Conservation (phyloP, 2,888 invertebrate genomes). For the Loripinus fragilis region DNA sequence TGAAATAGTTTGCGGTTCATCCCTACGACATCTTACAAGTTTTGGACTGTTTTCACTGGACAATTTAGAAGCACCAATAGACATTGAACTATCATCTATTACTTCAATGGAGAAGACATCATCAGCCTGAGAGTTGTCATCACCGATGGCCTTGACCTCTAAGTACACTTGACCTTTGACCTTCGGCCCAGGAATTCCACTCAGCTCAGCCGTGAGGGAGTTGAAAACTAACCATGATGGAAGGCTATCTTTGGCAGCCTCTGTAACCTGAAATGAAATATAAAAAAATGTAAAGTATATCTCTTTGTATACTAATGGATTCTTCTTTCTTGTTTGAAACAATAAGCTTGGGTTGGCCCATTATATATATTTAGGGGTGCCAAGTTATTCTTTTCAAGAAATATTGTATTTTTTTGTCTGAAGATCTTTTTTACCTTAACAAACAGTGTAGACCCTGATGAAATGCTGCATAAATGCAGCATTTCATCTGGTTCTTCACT, state of each 20-base stretch:
- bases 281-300: slow-evolving; percentile 27
- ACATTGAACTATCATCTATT: slow-evolving; percentile 70
- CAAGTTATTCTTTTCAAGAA: no score
- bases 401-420: no score
- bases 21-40: slow-evolving; percentile 79
- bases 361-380: no score
- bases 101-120: slow-evolving; percentile 90
- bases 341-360: no score
- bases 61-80: slow-evolving; percentile 45
- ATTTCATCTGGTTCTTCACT: no score
- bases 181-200: slow-evolving; percentile 87
- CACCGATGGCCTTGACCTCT: slow-evolving; percentile 79
- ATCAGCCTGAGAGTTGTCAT: slow-evolving; percentile 84
- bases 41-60: slow-evolving; percentile 68
- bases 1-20: slow-evolving; percentile 86
- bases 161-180: slow-evolving; percentile 88
- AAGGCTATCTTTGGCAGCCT: slow-evolving; percentile 70
- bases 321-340: no score
- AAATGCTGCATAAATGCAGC: no score
- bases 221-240: slow-evolving; percentile 87
- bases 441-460: no score
- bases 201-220: slow-evolving; percentile 88
- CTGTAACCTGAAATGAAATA: slow-evolving; percentile 70
- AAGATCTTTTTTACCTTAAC: no score
- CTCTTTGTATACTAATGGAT: no score